phyloP scores from a whole-genome alignment of 2,888 invertebrate species.

The Dryadula phaetusa region DNA sequence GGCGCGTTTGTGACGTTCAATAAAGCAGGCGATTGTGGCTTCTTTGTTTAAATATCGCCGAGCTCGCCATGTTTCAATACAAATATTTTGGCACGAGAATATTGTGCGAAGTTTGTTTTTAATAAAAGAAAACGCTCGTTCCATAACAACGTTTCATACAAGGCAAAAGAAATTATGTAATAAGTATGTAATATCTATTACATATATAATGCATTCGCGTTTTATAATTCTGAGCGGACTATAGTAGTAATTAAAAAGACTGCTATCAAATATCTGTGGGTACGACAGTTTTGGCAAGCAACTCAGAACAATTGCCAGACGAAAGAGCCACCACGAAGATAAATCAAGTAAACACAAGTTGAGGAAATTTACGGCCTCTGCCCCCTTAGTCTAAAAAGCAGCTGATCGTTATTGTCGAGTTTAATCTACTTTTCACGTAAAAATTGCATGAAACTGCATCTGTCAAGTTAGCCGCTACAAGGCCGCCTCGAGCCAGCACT shows the following conservation, averaged over 20 bases:
- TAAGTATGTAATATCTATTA: neutral
- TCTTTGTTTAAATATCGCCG: conserved; percentile 13
- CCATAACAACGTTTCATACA: neutral
- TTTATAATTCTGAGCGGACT: too few species aligned
- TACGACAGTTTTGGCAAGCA: neutral
- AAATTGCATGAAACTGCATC: neutral
- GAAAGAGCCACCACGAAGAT: neutral
- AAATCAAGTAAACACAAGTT: neutral
- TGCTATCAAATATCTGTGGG: neutral
- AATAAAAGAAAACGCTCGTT: neutral
- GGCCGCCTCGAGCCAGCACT: neutral
- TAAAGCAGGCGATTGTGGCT: conserved; percentile 15
- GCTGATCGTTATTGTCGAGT: neutral
- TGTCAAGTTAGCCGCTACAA: neutral
- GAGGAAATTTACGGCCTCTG: neutral
- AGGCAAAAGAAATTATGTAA: neutral
- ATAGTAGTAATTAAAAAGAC: neutral
- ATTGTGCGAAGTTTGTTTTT: neutral
- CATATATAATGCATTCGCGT: too few species aligned
- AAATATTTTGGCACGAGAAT: conserved; percentile 6
- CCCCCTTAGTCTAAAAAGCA: neutral
- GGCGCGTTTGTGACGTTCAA: conserved; percentile 5
- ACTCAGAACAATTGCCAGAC: conserved; percentile 10
- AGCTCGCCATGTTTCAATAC: conserved; percentile 7
- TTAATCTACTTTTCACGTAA: neutral